Evolutionary conservation across 2,888 invertebrate genomes (phyloP), one percentile per base, ranked within the genome.

Genomic region (Hemithea aestivaria): DNA sequence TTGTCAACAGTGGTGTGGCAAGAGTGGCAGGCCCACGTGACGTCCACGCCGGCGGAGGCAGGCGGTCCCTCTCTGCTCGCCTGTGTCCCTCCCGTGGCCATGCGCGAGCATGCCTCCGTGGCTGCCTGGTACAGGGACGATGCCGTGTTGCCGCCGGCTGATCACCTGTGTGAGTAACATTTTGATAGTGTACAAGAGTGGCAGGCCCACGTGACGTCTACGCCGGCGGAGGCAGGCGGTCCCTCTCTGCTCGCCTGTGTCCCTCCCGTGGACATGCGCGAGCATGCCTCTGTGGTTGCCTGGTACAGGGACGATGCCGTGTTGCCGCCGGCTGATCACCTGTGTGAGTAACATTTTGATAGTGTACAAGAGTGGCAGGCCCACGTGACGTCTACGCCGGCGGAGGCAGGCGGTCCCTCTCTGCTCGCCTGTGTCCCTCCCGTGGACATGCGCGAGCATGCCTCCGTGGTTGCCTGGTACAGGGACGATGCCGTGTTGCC

Each of bases 81-180:
- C 36, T 94, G 94, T 62, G 87, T 88, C 21, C 87, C 90, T 31
- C 91, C 92, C 20, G 77, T 89, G 20, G 82, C 90, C 35, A 88
- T 93, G 40, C 88, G 91, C 47, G 92, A 93, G 54, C 92, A 93
- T 79, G 90, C 93, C 23, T 90, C 90, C 10, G 93, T 93, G 41
- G 92, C 92, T 31, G 93, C 93, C 38, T 94, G 94, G 94, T 93
- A 93, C 73, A 88, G 91, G 30, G 93, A 93, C 66, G 93, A 94
- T 51, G 89, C 91, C 29, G 92, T 93, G 59, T 81, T 94, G 38
- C 84, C 93, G 20, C 90, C 92, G 0, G 56, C 70, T 1, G 85
- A 84, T 39, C 83, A 83, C 40, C 50, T 78, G 4, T 64, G 85
- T 85, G 51, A 73, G 79, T 64, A 7, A n/a, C n/a, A n/a, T n/a